phyloP scores from a whole-genome alignment of 2,113 vertebrate genomes.

The Vanacampus margaritifer region DNA sequence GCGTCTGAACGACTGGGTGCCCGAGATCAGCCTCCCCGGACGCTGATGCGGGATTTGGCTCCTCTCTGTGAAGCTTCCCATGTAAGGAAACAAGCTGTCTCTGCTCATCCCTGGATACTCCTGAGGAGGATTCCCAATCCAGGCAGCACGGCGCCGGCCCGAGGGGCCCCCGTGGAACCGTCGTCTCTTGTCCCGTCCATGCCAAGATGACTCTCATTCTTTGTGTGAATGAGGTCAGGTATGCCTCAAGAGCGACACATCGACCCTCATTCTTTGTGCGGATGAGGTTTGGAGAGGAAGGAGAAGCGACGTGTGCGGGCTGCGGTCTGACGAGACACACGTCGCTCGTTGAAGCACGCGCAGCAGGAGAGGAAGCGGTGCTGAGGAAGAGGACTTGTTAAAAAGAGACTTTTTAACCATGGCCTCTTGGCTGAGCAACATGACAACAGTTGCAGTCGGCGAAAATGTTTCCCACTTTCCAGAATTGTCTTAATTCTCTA shows the following conservation, averaged over 20 bases:
- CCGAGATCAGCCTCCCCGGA: constrained; percentile 72
- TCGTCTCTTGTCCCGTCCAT: constrained; percentile 69
- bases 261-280: constrained; percentile 81
- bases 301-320: constrained; percentile 65
- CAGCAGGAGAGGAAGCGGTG: constrained; percentile 77
- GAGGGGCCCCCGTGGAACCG: constrained; percentile 49
- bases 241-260: constrained; percentile 70
- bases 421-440: constrained; percentile 65
- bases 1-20: constrained; percentile 75
- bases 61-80: constrained; percentile 41
- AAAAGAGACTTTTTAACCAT: constrained; percentile 66
- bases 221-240: constrained; percentile 74
- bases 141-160: constrained; percentile 69
- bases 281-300: constrained; percentile 81
- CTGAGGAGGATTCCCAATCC: constrained; percentile 69
- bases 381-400: constrained; percentile 65
- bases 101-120: constrained; percentile 71
- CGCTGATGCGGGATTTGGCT: constrained; percentile 61
- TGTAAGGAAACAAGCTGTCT: constrained; percentile 59
- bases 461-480: constrained; percentile 65
- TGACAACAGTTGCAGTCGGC: constrained; percentile 56
- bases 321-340: constrained; percentile 52
- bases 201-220: constrained; percentile 75
- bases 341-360: constrained; percentile 68
- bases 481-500: constrained; percentile 64